Percentiles rank a stretch among this genome's conserved stretches.
phyloP scores from a whole-genome alignment of 2,888 invertebrate species.

The Spilarctia lutea region DNA sequence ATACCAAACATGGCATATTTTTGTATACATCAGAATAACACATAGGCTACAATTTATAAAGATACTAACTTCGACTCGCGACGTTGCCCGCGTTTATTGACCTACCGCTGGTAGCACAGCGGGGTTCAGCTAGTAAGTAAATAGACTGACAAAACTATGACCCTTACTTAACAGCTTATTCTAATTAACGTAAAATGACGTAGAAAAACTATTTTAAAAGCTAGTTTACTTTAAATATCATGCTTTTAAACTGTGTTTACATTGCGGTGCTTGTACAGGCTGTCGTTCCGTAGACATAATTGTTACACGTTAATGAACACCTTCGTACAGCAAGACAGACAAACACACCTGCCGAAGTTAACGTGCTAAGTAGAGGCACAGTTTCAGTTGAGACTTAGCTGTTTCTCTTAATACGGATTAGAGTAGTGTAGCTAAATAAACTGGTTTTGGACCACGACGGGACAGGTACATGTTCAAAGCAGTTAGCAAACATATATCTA shows the following conservation, averaged over 20 bases:
- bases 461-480: not conserved
- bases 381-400: slow-evolving; percentile 1
- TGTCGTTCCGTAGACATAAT: slow-evolving; percentile 12
- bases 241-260: not conserved
- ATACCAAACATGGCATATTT: too few species aligned
- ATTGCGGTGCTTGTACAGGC: not conserved
- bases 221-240: not conserved
- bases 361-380: slow-evolving; percentile 16
- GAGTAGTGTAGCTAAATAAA: not conserved
- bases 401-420: not conserved
- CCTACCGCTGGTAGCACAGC: too few species aligned
- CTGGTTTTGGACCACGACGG: not conserved
- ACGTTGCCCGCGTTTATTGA: too few species aligned
- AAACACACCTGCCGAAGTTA: slow-evolving; percentile 14
- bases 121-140: too few species aligned
- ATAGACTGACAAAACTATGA: too few species aligned
- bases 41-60: too few species aligned
- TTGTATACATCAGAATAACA: too few species aligned
- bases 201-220: not conserved
- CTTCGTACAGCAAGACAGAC: slow-evolving; percentile 9
- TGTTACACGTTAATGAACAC: slow-evolving; percentile 14
- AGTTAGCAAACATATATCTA: not conserved
- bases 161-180: too few species aligned
- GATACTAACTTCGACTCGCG: too few species aligned
- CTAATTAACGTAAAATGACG: not conserved